These are phyloP conservation scores for Chlorodrepanis virens DNA, from an alignment of 2,113 vertebrate genomes.

Conservation along the genomic window DNA sequence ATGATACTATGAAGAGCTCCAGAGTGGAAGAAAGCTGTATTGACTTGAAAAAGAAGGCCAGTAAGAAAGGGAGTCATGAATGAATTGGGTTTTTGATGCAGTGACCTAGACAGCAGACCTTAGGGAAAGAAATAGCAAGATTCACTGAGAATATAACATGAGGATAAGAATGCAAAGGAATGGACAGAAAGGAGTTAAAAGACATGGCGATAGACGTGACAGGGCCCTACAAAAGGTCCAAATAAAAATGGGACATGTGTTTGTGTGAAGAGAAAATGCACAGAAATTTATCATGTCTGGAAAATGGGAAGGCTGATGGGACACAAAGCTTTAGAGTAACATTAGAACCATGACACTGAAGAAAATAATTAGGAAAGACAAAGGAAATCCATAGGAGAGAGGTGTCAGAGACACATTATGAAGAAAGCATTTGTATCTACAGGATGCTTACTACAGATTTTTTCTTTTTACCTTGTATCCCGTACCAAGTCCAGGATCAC, in stretches of 20 bases:
- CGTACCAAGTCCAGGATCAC: slow-evolving; percentile 89
- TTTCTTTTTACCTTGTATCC: slow-evolving; percentile 84
- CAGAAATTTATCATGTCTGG: neutral
- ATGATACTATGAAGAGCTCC: neutral
- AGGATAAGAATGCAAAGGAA: neutral
- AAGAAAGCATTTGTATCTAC: neutral
- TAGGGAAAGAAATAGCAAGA: neutral
- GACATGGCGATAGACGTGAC: neutral
- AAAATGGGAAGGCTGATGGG: neutral
- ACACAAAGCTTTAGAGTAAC: neutral
- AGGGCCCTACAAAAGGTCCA: neutral
- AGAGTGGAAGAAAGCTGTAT: neutral
- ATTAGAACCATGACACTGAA: neutral
- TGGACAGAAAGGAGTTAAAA: neutral
- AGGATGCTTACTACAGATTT: neutral
- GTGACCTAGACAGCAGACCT: neutral
- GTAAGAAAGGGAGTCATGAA: neutral
- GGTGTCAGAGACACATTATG: accelerated
- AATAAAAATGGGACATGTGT: neutral
- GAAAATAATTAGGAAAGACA: neutral
- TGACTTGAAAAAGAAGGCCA: neutral
- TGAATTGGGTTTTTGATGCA: neutral
- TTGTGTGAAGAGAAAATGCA: neutral
- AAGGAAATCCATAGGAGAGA: neutral
- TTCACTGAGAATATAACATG: neutral